Evolutionary conservation across 2,113 vertebrate genomes (phyloP), one percentile per base, ranked within the genome.

Genomic region (Saccopteryx bilineata): DNA sequence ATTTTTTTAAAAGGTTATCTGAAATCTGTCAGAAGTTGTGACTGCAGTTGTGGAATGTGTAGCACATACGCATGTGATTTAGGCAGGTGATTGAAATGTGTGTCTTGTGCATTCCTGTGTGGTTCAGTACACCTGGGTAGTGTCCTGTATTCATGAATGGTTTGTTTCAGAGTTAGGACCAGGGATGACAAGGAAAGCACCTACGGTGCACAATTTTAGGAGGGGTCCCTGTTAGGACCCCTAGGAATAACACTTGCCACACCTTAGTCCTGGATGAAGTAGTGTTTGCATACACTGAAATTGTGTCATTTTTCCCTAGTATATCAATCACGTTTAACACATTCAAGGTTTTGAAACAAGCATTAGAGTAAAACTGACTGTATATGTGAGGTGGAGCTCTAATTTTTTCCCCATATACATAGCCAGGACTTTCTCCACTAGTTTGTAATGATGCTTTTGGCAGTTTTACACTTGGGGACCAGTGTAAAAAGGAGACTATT

Each of bases 381-480:
- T 17, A 7, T 84, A 28, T 79, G 9, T 72, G 12, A 88, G 7
- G 61, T 63, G 72, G 61, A 58, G 12, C 68, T 86, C 21, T 63
- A 58, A 18, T n/a, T 65, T 96, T 96, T 72, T 15, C 39, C 58
- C 21, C 26, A 12, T 74, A 9, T 85, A 15, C 10, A 17, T 89
- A 76, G 11, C 39, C 15, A 75, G 5, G 14, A 82, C 74, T 82
- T 90, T 93, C 26, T 58, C 78, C 21, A 18, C 12, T 78, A 76
- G 18, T 90, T 81, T 54, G 31, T 96, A 46, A 66, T 58, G 56
- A 50, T 92, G 61, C n/a, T 89, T 86, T 83, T 82, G 46, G 39
- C 39, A 39, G 39, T 39, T 39, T 39, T 39, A 39, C 39, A 39
- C 39, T 39, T 39, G 39, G 39, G 39, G 39, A 39, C 39, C 39